Evolutionary conservation across 2,888 invertebrate genomes (phyloP), one percentile per base, ranked within the genome.

Genomic region (Acanthosoma haemorrhoidale): DNA sequence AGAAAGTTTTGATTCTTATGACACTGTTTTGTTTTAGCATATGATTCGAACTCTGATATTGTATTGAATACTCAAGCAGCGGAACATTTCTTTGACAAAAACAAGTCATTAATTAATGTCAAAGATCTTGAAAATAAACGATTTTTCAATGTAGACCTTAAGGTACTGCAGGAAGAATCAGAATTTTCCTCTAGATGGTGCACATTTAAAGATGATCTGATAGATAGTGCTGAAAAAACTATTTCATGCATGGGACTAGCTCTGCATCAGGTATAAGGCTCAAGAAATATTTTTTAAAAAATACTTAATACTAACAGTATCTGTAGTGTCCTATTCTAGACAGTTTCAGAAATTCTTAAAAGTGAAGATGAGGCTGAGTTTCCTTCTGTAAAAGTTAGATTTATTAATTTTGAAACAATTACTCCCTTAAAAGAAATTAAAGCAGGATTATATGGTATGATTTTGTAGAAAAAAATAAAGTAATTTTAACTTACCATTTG

Each of bases 241-340:
- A 81, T 95, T 60, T 84, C 86, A 68, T 86, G 88, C 70, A 79
- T 94, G 69, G 90, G 90, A 60, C 82, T 91, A 72, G 91, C 92
- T 63, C 87, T 94, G 82, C 89, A 94, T 81, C 88, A 92, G 83
- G 87, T 87, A 73, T 77, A 70, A n/a, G n/a, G n/a, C n/a, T 57
- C 13, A 2, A 59, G 11, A 29, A 31, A 25, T 61, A 13, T 25
- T 8, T 4, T 8, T 43, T 21, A n/a, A n/a, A n/a, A n/a, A n/a
- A n/a, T n/a, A n/a, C n/a, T n/a, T n/a, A n/a, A n/a, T n/a, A n/a
- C n/a, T n/a, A n/a, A n/a, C n/a, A n/a, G n/a, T n/a, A n/a, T n/a
- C 15, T 13, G 41, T 43, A 71, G 21, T 66, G 51, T 34, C 51
- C 68, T 32, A 68, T 39, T 66, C 9, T 59, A 72, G 72, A 60